Evolutionary conservation across 2,113 vertebrate genomes (phyloP).

Genomic region (Odocoileus virginianus): DNA sequence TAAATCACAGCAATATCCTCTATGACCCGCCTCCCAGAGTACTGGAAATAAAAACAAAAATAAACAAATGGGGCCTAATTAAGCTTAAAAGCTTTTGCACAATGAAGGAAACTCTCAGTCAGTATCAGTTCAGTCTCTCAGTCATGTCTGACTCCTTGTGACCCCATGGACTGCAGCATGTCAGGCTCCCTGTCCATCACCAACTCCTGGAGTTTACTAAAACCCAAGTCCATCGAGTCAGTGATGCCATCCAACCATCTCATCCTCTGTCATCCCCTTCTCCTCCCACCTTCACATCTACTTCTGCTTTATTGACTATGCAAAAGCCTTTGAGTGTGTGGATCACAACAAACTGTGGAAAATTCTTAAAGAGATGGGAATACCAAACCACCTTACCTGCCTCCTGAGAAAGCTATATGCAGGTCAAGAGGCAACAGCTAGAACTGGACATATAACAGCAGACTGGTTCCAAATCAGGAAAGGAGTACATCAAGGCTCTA

Average conservation of each 20-base stretch:
- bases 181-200: neutral
- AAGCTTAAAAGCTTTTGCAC: neutral
- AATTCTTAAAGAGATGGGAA: neutral
- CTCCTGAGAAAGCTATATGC: neutral
- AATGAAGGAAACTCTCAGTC: neutral
- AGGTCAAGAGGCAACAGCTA: neutral
- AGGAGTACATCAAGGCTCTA: neutral
- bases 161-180: neutral
- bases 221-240: neutral
- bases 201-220: neutral
- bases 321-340: neutral
- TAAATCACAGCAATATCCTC: neutral
- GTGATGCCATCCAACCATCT: neutral
- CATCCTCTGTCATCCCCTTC: neutral
- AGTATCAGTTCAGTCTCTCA: neutral
- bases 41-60: neutral
- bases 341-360: neutral
- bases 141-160: neutral
- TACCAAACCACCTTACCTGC: neutral
- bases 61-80: neutral
- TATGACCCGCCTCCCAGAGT: neutral
- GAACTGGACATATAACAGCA: neutral
- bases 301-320: neutral
- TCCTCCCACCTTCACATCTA: neutral
- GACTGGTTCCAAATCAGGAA: neutral